Evolutionary conservation across 2,797 vertebrate species (phyloP).

Genomic region (Enteromius afrohamiltoni): DNA sequence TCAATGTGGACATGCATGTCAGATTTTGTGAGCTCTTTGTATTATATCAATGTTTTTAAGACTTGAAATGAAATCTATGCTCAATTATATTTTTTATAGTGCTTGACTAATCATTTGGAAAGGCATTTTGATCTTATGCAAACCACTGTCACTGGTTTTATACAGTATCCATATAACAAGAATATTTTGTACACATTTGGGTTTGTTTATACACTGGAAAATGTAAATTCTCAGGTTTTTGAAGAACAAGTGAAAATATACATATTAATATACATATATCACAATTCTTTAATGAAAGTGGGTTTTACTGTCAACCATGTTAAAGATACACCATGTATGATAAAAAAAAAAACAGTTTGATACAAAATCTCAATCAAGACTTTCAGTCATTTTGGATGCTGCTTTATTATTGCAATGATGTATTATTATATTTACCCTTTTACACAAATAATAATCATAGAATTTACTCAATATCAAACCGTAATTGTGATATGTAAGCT

Average conservation of each 20-base stretch:
- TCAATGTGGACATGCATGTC: not conserved
- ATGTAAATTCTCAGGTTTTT: slow-evolving; percentile 22
- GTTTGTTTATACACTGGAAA: slow-evolving; percentile 55
- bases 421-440: not conserved
- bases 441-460: slow-evolving; percentile 7
- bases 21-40: not conserved
- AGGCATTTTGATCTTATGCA: not conserved
- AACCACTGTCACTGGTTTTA: not conserved
- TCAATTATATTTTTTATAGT: not conserved
- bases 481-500: not conserved
- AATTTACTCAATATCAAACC: not conserved
- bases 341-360: slow-evolving; percentile 1
- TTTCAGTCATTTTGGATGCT: slow-evolving; percentile 11
- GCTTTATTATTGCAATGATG: slow-evolving; percentile 14
- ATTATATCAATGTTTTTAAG: not conserved
- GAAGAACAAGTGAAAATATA: not conserved
- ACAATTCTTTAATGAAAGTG: not conserved
- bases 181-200: slow-evolving; percentile 21
- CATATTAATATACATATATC: too few relatives aligned
- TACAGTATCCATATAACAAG: not conserved
- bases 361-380: slow-evolving; percentile 17
- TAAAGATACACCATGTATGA: not conserved
- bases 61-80: not conserved
- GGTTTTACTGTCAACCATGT: not conserved
- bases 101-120: slow-evolving; percentile 1